Evolutionary conservation across 92 coral and sea anemone species (phyloP), one percentile per base, ranked within the genome.

Genomic region (Zoanthus sociatus): DNA sequence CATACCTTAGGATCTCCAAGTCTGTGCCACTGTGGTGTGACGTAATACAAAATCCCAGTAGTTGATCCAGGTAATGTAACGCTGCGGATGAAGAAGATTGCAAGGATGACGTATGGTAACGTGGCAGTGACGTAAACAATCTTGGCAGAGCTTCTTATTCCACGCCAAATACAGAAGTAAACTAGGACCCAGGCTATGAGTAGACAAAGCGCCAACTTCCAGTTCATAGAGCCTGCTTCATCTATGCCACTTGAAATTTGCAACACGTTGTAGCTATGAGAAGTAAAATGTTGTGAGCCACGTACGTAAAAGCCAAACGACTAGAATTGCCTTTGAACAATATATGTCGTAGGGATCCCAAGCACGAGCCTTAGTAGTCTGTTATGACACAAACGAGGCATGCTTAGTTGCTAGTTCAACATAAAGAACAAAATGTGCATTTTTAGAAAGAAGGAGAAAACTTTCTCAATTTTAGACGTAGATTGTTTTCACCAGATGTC

Each of bases 101-200:
- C 71, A 18, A 89, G 71, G 71, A 89, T 89, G 54, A 89, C 66
- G 76, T 89, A 89, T 2, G 92, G 92, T 12, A 88, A 72, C 17
- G 86, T 78, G 4, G 89, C 92, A 15, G 92, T 89, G 66, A 90
- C 77, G 76, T 86, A 90, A 0, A 90, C 92, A 77, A 90, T 89
- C 77, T 90, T 90, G 5, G 89, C 92, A 20, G 92, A 71, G 69
- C 89, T 90, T 30, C 83, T 55, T 44, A 90, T 86, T 46, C 92
- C 92, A 33, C 84, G 83, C 92, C 92, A 90, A 42, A 90, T 90
- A 50, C 89, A 90, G 66, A 90, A 90, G 45, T 90, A 90, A 6
- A 90, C 87, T 16, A 90, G 73, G 10, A 90, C 78, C 92, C 92
- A 90, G n/a, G 92, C 92, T 32, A 90, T 72, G 79, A 90, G 33